Conservation (phyloP, 2,113 vertebrate genomes). For the Parus major region DNA sequence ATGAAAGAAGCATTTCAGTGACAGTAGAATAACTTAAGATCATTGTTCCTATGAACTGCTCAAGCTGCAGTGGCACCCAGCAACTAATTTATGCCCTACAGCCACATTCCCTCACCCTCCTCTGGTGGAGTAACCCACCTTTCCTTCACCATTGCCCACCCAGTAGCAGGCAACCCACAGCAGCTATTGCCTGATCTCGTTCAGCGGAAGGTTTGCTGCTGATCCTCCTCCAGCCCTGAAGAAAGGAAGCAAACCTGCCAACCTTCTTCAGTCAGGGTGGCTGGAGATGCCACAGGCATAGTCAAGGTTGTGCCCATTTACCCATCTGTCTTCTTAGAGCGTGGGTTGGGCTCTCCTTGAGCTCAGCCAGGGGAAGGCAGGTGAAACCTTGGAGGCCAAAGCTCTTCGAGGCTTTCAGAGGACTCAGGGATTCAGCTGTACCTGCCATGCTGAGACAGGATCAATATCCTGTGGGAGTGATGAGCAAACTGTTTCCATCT, state of each 20-base stretch:
- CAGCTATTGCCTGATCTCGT: not conserved
- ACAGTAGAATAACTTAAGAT: not conserved
- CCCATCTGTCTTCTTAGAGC: not conserved
- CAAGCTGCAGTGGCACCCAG: not conserved
- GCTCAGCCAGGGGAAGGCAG: not conserved
- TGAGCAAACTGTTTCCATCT: not conserved
- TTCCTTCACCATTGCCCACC: not conserved
- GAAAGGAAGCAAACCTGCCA: not conserved
- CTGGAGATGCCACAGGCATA: not conserved
- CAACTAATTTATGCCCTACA: not conserved
- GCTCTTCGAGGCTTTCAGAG: not conserved
- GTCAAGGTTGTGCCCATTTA: not conserved
- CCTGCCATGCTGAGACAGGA: not conserved
- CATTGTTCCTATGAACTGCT: not conserved
- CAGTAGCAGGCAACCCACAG: not conserved
- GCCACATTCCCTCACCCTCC: not conserved
- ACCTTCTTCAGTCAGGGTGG: not conserved
- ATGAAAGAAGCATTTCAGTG: not conserved
- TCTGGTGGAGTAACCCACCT: not conserved
- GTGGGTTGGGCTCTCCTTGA: not conserved
- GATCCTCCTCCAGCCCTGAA: not conserved
- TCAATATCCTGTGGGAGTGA: not conserved
- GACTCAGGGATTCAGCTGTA: not conserved
- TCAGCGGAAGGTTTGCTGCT: not conserved
- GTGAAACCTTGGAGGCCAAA: not conserved